phyloP scores from a whole-genome alignment of 2,888 invertebrate genomes.

The Copidosoma aretas region DNA sequence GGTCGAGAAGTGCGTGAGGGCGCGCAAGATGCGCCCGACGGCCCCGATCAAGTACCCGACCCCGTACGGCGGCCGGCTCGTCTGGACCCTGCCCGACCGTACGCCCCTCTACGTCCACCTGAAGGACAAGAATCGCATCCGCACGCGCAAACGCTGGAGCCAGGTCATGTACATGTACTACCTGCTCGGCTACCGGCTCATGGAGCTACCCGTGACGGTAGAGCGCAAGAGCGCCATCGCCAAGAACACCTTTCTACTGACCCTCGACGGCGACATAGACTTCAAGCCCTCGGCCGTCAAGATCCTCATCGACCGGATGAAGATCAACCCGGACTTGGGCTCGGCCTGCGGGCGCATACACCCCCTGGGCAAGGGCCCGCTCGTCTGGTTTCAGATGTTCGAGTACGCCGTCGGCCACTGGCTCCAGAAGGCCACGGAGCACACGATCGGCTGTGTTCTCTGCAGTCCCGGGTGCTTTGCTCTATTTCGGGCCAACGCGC shows the following conservation, averaged over 20 bases:
- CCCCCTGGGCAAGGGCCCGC: slow-evolving; percentile 77
- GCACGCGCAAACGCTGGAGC: slow-evolving; percentile 92
- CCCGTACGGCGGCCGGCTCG: slow-evolving; percentile 85
- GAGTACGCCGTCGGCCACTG: slow-evolving; percentile 93
- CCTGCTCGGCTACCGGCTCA: slow-evolving; percentile 79
- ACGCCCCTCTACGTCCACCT: slow-evolving; percentile 85
- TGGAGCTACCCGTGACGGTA: slow-evolving; percentile 70
- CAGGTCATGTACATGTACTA: slow-evolving; percentile 97
- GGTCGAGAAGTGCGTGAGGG: slow-evolving; percentile 78
- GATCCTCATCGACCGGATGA: slow-evolving; percentile 83
- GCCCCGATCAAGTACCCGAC: slow-evolving; percentile 80
- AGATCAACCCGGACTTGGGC: slow-evolving; percentile 78
- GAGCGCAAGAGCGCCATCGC: slow-evolving; percentile 73
- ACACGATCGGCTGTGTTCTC: slow-evolving; percentile 87
- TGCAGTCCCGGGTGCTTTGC: slow-evolving; percentile 94
- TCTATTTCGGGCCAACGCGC: slow-evolving; percentile 83
- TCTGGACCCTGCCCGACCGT: slow-evolving; percentile 84
- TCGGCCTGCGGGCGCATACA: slow-evolving; percentile 91
- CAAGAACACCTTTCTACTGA: slow-evolving; percentile 83
- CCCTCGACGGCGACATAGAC: slow-evolving; percentile 89
- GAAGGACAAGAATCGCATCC: slow-evolving; percentile 87
- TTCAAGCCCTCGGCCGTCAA: slow-evolving; percentile 83
- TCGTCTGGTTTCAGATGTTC: slow-evolving; percentile 88
- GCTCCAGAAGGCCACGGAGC: slow-evolving; percentile 91
- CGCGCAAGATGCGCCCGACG: slow-evolving; percentile 57